A percentile compares a stretch with the other conserved stretches of the same genome.
phyloP scores from a whole-genome alignment of 2,113 vertebrate species.

The Saccopteryx bilineata region DNA sequence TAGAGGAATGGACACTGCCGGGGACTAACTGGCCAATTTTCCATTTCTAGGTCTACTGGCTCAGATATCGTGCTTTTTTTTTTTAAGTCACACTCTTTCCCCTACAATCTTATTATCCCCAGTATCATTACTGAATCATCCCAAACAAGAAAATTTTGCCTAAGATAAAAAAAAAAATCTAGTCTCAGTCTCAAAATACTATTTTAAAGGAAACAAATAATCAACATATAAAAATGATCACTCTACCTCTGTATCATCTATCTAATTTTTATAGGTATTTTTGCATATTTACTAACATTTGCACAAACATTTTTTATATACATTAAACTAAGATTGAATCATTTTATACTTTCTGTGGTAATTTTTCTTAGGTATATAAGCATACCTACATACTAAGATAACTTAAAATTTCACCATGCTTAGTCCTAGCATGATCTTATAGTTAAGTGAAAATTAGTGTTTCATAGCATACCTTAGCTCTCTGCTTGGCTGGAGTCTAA shows the following conservation, averaged over 20 bases:
- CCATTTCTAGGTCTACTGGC: neutral
- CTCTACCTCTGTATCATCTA: neutral
- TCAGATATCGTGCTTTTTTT: neutral
- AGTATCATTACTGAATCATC: neutral
- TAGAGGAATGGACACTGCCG: neutral
- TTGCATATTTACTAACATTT: neutral
- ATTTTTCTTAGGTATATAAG: neutral
- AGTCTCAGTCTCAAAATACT: neutral
- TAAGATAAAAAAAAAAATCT: neutral
- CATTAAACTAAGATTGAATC: neutral
- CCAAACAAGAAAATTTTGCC: neutral
- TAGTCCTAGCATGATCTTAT: neutral
- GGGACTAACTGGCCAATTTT: neutral
- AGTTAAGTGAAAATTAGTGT: neutral
- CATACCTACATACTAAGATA: neutral
- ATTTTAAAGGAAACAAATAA: conserved; percentile 47
- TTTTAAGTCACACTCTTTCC: neutral
- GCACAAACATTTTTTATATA: neutral
- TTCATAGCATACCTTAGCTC: neutral
- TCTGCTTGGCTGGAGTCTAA: neutral
- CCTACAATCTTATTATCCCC: neutral
- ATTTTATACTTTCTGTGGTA: neutral
- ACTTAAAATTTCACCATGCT: neutral
- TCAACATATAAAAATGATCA: neutral
- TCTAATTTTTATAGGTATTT: conserved; percentile 10